These are phyloP conservation scores for Campylorhamphus procurvoides DNA, from an alignment of 2,113 vertebrate species.

Conservation along the genomic window DNA sequence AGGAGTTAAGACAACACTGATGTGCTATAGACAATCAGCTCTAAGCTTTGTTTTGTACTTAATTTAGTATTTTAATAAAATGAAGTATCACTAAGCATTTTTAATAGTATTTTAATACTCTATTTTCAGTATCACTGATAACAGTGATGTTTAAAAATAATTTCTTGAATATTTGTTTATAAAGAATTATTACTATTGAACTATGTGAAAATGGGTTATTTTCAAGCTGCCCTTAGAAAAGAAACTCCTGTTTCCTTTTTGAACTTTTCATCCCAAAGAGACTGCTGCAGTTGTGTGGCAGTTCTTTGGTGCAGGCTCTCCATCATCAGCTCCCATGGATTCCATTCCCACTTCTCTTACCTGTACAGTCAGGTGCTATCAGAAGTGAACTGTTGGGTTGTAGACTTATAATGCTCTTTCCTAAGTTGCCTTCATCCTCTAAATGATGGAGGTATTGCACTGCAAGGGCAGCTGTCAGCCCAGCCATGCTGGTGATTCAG, in stretches of 20 bases:
- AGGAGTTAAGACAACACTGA: neutral
- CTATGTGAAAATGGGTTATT: neutral
- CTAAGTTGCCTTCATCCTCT: neutral
- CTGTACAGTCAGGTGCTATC: neutral
- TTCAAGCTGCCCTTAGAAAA: neutral
- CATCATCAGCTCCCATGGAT: neutral
- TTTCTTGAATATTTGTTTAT: neutral
- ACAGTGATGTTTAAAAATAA: neutral
- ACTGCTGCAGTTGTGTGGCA: neutral
- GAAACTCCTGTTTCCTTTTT: neutral
- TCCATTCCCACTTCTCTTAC: neutral
- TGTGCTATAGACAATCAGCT: neutral
- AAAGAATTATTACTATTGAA: neutral
- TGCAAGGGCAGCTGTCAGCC: neutral
- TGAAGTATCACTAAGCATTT: neutral
- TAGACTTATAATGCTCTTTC: neutral
- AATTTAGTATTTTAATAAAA: neutral
- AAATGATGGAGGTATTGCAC: neutral
- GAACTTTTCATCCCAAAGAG: neutral
- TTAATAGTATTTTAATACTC: neutral
- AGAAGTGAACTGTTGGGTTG: neutral
- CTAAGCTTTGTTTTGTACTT: neutral
- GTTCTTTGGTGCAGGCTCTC: neutral
- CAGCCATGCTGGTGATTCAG: neutral
- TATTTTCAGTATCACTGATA: neutral